These are phyloP conservation scores for Aporophyla nigra DNA, from an alignment of 2,888 invertebrate species.

Conservation along the genomic window DNA sequence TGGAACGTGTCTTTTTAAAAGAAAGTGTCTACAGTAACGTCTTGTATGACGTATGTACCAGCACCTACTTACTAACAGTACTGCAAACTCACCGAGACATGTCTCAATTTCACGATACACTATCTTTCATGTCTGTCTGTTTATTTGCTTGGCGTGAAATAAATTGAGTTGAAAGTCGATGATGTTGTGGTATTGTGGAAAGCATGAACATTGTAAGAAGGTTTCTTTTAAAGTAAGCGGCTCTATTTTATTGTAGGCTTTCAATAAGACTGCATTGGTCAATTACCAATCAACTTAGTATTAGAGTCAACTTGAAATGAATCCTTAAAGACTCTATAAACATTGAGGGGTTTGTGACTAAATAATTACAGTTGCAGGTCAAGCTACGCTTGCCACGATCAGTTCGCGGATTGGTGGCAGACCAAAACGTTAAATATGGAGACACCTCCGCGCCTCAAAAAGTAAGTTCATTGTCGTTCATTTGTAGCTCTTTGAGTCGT, in stretches of 20 bases:
- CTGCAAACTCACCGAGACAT: constrained; percentile 24
- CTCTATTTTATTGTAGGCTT: not conserved
- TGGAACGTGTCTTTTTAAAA: constrained; percentile 27
- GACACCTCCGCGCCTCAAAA: no score
- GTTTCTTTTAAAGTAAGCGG: not conserved
- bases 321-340: not conserved
- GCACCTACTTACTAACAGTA: constrained; percentile 3
- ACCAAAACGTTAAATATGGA: no score
- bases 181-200: not conserved
- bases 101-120: constrained; percentile 27
- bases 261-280: not conserved
- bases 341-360: no score
- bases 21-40: constrained; percentile 9
- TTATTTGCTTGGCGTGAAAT: constrained; percentile 30
- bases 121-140: constrained; percentile 34
- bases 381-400: no score
- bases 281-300: not conserved
- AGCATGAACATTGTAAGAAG: not conserved
- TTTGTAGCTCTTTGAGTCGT: no score
- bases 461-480: no score
- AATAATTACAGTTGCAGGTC: no score
- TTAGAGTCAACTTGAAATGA: not conserved
- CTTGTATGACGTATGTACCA: constrained; percentile 8
- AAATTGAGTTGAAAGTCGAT: constrained; percentile 40
- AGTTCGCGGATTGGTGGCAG: no score